Base-by-base conservation (phyloP, 2,797 vertebrate species). In the Poeciliopsis gracilis region DNA sequence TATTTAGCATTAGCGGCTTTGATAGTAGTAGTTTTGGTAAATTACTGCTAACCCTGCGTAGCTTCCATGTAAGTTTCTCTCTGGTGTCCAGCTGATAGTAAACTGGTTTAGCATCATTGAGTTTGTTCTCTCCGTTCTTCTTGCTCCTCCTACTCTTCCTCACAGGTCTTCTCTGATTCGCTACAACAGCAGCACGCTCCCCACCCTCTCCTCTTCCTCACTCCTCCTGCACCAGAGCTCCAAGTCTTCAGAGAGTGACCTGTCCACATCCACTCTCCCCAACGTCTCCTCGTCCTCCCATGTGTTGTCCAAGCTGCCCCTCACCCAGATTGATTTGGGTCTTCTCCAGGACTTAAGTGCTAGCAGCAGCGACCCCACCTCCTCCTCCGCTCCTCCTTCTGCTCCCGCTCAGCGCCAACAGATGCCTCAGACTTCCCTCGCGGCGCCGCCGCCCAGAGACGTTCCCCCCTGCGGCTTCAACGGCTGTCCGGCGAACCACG, bases 181-280 rank as follows among this genome's bases (percentile, higher is more conserved):
- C 81, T 95, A 95, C 89, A 93, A 82, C 90, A 95, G 94, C 87
- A 95, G 91, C 91, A 95, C 95, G 0, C 93, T 96, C 66, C 94
- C 94, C 12, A 72, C 91, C 70, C 81, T 90, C 36, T 93, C 94
- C 45, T 91, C 93, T 51, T 82, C 88, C n/a, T 89, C 89, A 3
- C 88, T 91, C 46, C 93, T 94, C 66, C 92, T 87, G 30, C 94
- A 84, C 47, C 93, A 92, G 81, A 93, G 92, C 90, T 95, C 94
- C 82, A 96, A 94, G 88, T 95, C 94, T 3, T 95, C 95, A 0
- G 95, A 95, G 78, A 95, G 94, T 12, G 94, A 96, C 86, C 80
- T 95, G 55, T 95, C 94, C 1, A 89, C 91, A 0, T 90, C 92
- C 0, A 90, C 92, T 2, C 93, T 95, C 8, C 94, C 95, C 70